Percentiles rank a stretch among this genome's conserved stretches.
Conservation (phyloP, 2,113 vertebrate species). For the Speoplatyrhinus poulsoni region DNA sequence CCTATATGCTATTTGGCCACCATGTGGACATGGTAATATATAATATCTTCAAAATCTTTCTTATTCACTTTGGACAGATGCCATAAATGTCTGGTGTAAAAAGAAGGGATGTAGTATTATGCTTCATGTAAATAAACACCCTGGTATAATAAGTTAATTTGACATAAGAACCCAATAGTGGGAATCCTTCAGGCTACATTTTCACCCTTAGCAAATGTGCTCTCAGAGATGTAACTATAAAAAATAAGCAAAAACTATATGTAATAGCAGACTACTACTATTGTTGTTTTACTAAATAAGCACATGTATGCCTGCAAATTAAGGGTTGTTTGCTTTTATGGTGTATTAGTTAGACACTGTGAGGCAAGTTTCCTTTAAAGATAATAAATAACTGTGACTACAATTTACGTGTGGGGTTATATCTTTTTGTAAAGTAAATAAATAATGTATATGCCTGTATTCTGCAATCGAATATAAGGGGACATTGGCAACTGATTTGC, state of each 20-base stretch:
- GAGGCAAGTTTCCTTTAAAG: slow-evolving; percentile 60
- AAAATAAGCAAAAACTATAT: slow-evolving; percentile 63
- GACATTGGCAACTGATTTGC: no score
- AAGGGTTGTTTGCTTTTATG: slow-evolving; percentile 62
- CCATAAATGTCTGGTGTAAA: slow-evolving; percentile 8
- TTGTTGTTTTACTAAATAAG: slow-evolving; percentile 66
- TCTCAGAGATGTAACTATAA: slow-evolving; percentile 51
- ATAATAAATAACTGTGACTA: slow-evolving; percentile 62
- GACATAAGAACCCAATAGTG: slow-evolving; percentile 12
- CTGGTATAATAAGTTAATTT: slow-evolving; percentile 32
- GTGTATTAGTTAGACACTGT: slow-evolving; percentile 72
- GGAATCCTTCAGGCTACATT: slow-evolving; percentile 25
- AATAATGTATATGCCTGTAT: neutral
- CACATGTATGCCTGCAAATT: slow-evolving; percentile 61
- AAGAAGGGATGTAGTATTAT: slow-evolving; percentile 14
- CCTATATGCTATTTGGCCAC: no score
- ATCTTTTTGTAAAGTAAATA: slow-evolving; percentile 48
- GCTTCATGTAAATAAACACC: slow-evolving; percentile 34
- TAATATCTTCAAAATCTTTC: slow-evolving; percentile 28
- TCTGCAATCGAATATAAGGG: neutral
- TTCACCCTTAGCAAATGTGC: slow-evolving; percentile 32
- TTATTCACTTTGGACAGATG: neutral
- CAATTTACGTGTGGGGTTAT: slow-evolving; percentile 48
- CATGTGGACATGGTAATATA: slow-evolving; percentile 42
- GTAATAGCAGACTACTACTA: slow-evolving; percentile 45